Base-by-base conservation (phyloP, 2,888 invertebrate genomes). In the Eupithecia inturbata region DNA sequence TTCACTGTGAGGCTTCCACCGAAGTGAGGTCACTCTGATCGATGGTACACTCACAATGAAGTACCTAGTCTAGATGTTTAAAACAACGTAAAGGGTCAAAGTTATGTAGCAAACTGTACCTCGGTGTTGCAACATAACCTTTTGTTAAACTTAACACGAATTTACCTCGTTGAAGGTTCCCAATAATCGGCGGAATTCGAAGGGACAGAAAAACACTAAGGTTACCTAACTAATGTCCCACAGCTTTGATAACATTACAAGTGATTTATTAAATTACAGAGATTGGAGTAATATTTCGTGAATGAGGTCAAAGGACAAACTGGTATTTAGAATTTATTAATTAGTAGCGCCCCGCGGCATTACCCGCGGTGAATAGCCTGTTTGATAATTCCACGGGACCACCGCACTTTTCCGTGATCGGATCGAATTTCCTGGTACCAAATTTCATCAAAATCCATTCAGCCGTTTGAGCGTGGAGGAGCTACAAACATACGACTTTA, bases 131-230 rank as follows among this genome's bases (percentile, higher is more conserved):
- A 77, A 77, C 57, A 0, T 74, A 78, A 78, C 79, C 77, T 79
- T 77, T 75, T 57, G 22, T 74, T 22, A 62, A 67, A 71, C 70
- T 70, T 67, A 72, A n/a, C 53, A 72, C 72, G 73, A 57, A 72
- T 76, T 19, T 76, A 78, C 74, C 76, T 74, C 45, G 75, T 74
- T 75, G 77, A 78, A 78, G 79, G 79, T 78, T 77, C 70, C 68
- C 36, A 67, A 67, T 73, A 72, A 79, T 72, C 45, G 49, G 22
- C 22, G 74, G 74, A 74, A 74, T 74, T 74, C 45, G 70, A 68
- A 71, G 53, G 68, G 74, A 9, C 71, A 68, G 36, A 74, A 74
- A 71, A 71, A 74, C 64, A 22, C 19, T 19, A 16, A 49, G 49
- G 66, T 39, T 66, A 39, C 36, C 22, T 49, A n/a, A 66, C 22